Conservation (phyloP, 2,113 vertebrate species). For the Himantopus leucocephalus region DNA sequence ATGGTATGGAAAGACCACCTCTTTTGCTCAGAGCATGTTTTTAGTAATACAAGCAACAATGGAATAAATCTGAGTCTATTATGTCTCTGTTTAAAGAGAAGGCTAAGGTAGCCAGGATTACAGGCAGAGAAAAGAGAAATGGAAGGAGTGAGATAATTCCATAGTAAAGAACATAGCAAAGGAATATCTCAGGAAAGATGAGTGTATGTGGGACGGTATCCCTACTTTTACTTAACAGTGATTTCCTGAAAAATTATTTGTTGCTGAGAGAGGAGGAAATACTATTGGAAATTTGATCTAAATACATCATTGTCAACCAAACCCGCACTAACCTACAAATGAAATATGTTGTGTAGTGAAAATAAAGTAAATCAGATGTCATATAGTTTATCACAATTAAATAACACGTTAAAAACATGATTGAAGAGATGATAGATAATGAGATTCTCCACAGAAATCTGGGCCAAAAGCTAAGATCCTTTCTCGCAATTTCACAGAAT, state of each 20-base stretch:
- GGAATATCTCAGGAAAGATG: background rate
- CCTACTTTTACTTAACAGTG: background rate
- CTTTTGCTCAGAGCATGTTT: background rate
- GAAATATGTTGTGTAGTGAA: background rate
- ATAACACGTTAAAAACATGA: background rate
- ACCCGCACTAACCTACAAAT: background rate
- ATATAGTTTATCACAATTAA: background rate
- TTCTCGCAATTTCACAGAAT: background rate
- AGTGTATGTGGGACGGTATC: background rate
- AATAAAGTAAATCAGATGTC: background rate
- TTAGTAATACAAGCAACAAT: background rate
- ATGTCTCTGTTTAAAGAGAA: background rate
- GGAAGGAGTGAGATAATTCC: background rate
- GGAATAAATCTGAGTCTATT: background rate
- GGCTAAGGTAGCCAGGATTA: background rate
- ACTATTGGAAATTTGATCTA: background rate
- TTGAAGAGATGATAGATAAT: background rate
- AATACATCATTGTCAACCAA: background rate
- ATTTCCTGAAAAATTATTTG: background rate
- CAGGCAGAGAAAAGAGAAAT: background rate
- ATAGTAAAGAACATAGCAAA: background rate
- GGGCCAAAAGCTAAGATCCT: fast-evolving
- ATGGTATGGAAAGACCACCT: background rate
- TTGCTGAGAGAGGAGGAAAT: background rate
- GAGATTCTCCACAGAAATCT: background rate